Evolutionary conservation across 2,113 vertebrate genomes (phyloP).

Genomic region (Acrocephalus kingi): DNA sequence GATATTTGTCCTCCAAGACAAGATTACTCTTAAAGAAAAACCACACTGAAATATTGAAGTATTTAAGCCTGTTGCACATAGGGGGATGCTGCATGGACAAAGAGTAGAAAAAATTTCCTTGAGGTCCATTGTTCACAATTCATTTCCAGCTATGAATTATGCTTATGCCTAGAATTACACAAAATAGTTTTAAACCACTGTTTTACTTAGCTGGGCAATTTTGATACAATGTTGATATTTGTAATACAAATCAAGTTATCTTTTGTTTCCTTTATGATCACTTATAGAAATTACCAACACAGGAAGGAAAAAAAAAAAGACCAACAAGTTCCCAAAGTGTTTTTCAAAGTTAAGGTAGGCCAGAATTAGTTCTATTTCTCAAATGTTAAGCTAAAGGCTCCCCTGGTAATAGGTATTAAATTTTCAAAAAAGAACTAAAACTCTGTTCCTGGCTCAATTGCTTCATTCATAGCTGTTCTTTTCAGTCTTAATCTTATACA

Average conservation of each 20-base stretch:
- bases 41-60: neutral
- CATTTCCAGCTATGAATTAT: neutral
- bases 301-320: neutral
- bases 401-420: neutral
- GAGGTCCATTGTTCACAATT: neutral
- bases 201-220: neutral
- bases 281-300: neutral
- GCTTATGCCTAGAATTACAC: neutral
- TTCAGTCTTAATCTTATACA: neutral
- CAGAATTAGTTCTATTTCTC: neutral
- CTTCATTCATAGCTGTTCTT: neutral
- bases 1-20: neutral
- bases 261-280: neutral
- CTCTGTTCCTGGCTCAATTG: neutral
- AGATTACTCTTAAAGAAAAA: neutral
- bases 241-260: neutral
- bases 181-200: neutral
- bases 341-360: neutral
- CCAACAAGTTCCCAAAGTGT: neutral
- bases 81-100: rapidly evolving
- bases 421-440: neutral
- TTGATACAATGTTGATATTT: neutral
- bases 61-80: neutral
- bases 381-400: neutral
- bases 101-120: neutral